phyloP scores from a whole-genome alignment of 64 coral and sea anemone genomes.

The Montipora efflorescens region DNA sequence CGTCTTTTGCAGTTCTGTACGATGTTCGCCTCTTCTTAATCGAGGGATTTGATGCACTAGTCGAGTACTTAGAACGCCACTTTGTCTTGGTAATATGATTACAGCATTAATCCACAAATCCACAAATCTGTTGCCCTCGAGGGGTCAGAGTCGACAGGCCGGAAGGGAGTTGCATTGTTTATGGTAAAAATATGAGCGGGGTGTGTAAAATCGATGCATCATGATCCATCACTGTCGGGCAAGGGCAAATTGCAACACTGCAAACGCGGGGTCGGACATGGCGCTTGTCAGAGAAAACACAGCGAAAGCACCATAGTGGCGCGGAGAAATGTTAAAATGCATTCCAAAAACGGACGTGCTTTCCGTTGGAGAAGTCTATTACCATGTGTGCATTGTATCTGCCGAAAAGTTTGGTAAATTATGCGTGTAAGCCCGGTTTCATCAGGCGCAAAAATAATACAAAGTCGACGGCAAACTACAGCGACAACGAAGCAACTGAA shows the following conservation, averaged over 20 bases:
- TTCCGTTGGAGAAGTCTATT: background rate
- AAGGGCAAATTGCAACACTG: conserved; percentile 22
- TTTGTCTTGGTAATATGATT: conserved; percentile 68
- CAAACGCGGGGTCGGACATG: conserved; percentile 31
- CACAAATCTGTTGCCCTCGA: conserved; percentile 57
- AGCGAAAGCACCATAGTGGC: conserved; percentile 14
- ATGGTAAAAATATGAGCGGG: conserved; percentile 42
- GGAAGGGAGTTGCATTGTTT: conserved; percentile 60
- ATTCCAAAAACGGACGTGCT: conserved; percentile 38
- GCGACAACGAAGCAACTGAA: background rate
- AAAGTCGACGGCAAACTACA: background rate
- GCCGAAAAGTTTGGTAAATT: too few species aligned
- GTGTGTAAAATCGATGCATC: conserved; percentile 43
- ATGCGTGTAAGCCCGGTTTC: too few species aligned
- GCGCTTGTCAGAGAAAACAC: conserved; percentile 27
- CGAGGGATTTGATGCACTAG: conserved; percentile 4
- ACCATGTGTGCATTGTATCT: too few species aligned
- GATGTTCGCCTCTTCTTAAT: background rate
- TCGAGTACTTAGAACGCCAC: conserved; percentile 7
- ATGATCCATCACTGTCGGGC: conserved; percentile 48
- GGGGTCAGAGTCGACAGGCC: conserved; percentile 37
- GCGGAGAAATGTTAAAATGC: conserved; percentile 24
- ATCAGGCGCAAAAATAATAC: background rate
- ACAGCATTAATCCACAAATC: conserved; percentile 45
- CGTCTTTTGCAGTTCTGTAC: background rate